phyloP scores from a whole-genome alignment of 2,113 vertebrate species.

The Potamarius usumacintae region DNA sequence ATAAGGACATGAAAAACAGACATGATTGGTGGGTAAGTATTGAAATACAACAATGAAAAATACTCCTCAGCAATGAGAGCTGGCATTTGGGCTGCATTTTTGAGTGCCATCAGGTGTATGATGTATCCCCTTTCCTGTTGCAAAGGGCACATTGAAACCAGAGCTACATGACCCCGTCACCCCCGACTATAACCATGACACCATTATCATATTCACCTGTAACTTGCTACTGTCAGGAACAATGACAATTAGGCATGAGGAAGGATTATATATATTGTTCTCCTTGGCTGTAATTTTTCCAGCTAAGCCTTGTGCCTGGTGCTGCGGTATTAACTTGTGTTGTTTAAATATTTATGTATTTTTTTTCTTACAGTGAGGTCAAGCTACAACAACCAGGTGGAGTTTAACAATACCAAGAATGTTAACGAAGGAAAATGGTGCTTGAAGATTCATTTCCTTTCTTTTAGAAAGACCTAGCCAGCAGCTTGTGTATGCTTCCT shows the following conservation, averaged over 20 bases:
- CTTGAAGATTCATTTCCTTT: slow-evolving; percentile 16
- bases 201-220: slow-evolving; percentile 54
- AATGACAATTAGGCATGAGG: slow-evolving; percentile 46
- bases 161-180: slow-evolving; percentile 41
- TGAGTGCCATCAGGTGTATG: slow-evolving; percentile 50
- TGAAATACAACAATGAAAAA: slow-evolving; percentile 25
- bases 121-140: slow-evolving; percentile 55
- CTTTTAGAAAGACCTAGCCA: neutral
- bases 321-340: slow-evolving; percentile 33
- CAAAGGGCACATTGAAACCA: slow-evolving; percentile 53
- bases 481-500: neutral
- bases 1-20: neutral
- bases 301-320: slow-evolving; percentile 38
- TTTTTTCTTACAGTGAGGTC: slow-evolving; percentile 39
- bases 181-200: slow-evolving; percentile 51
- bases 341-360: slow-evolving; percentile 53
- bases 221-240: slow-evolving; percentile 46
- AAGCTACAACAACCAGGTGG: slow-evolving; percentile 26
- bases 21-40: neutral
- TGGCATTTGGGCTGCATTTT: slow-evolving; percentile 34
- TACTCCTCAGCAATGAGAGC: slow-evolving; percentile 11
- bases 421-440: slow-evolving; percentile 33
- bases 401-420: slow-evolving; percentile 30
- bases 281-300: slow-evolving; percentile 35
- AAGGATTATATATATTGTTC: slow-evolving; percentile 47